Base-by-base conservation (phyloP, 1,140 invertebrate species). In the Stegodyphus dumicola region DNA sequence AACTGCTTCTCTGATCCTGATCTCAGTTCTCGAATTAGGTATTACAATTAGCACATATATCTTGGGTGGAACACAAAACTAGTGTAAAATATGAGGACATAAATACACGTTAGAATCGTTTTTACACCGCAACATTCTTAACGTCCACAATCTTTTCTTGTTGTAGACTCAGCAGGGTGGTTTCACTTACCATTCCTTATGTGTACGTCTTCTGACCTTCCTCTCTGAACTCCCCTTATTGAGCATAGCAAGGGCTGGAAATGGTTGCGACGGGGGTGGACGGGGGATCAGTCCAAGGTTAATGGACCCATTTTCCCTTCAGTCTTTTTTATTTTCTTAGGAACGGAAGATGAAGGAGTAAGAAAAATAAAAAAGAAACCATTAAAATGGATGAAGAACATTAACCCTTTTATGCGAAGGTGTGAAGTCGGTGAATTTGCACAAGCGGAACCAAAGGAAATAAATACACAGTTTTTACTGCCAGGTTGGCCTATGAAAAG, bases 261-360 rank as follows among this genome's bases (percentile, higher is more conserved):
- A 77, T 77, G 49, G 64, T 60, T 67, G 11, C 48, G 53, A 17
- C 48, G 18, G 33, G 70, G 60, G 17, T 48, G 69, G 53, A 52
- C 11, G 52, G 11, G 18, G 13, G 11, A 51, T 17, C 11, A 13
- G 10, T 56, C 11, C 56, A 84, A 69, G 80, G 80, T 84, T 84
- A 84, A 84, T 84, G 80, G 80, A 84, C 80, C 52, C 80, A 84
- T 84, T 84, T 84, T 75, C 80, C 17, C 49, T 65, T 33, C 33
- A 33, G 33, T 33, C 33, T 53, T 33, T 17, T 53, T 15, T 33
- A 70, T 56, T 69, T 56, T 69, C 65, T 65, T 74, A 18, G 51
- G n/a, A 60, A 48, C 33, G 54, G 51, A 15, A 76, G 33, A 33
- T 33, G 33, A 33, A 33, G 33, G 33, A 33, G 71, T 6, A 60